phyloP scores from a whole-genome alignment of 1,140 invertebrate genomes.

The Metopolophium dirhodum region DNA sequence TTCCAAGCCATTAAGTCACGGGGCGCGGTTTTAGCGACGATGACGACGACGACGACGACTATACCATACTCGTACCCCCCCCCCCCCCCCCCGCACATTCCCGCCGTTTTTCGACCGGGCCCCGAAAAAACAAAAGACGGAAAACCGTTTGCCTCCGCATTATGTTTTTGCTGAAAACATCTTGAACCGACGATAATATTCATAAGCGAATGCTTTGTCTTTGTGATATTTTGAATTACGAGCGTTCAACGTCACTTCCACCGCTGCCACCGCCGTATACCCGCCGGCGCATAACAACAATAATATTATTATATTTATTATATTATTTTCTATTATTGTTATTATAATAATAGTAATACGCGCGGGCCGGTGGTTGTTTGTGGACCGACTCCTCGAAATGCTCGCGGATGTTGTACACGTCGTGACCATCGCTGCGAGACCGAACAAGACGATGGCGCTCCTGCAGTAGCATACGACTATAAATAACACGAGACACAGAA shows the following conservation, averaged over 20 bases:
- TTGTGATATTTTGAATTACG: slow-evolving; percentile 44
- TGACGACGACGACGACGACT: background rate
- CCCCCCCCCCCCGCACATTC: too few species aligned
- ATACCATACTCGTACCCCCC: background rate
- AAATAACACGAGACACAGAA: background rate
- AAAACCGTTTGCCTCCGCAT: background rate
- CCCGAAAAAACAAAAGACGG: slow-evolving; percentile 31
- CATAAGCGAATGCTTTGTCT: background rate
- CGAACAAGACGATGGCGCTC: background rate
- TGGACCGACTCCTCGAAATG: background rate
- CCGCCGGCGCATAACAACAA: background rate
- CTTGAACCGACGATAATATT: slow-evolving; percentile 53
- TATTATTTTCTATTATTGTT: background rate
- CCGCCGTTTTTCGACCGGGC: background rate
- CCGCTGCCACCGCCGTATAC: too few species aligned
- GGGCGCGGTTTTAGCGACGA: slow-evolving; percentile 2
- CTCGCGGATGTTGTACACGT: background rate
- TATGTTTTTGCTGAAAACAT: slow-evolving; percentile 37
- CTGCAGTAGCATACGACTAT: background rate
- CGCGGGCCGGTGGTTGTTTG: background rate
- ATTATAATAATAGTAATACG: background rate
- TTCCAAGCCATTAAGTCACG: slow-evolving; percentile 52
- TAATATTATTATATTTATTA: background rate
- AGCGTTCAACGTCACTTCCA: slow-evolving; percentile 1
- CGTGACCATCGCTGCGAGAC: background rate